Percentiles rank a stretch among this genome's conserved stretches.
Evolutionary conservation across 1,140 invertebrate genomes (phyloP).

Genomic region (Himalopsyche phryganea): DNA sequence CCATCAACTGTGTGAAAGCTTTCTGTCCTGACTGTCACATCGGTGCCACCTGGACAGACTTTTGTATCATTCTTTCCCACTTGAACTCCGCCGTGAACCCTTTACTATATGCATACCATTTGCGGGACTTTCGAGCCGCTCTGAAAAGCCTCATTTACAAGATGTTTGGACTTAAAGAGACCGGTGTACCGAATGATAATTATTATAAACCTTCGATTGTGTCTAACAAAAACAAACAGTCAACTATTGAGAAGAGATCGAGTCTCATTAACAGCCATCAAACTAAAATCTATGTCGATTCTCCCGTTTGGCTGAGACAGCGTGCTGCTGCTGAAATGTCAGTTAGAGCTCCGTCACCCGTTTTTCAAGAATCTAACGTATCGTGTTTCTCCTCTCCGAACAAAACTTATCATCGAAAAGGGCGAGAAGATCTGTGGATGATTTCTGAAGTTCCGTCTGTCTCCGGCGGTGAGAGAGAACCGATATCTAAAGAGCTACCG

Average conservation of each 20-base stretch:
- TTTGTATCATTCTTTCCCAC: conserved; percentile 84
- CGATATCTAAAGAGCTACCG: too few species aligned
- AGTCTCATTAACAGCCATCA: conserved; percentile 21
- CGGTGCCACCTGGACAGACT: conserved; percentile 66
- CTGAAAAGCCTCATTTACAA: conserved; percentile 62
- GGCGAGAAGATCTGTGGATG: conserved; percentile 26
- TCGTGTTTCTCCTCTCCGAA: conserved; percentile 13
- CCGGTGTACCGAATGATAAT: conserved; percentile 38
- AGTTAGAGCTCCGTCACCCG: conserved; percentile 31
- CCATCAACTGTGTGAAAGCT: conserved; percentile 83
- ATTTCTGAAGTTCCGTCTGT: conserved; percentile 30
- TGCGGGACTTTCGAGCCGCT: conserved; percentile 78
- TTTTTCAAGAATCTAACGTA: conserved; percentile 17
- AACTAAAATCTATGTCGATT: conserved; percentile 48
- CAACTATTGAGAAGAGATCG: conserved; percentile 20
- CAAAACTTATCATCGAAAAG: background rate
- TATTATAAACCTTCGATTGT: conserved; percentile 44
- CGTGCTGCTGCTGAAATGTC: conserved; percentile 43
- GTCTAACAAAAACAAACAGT: conserved; percentile 18
- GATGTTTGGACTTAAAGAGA: conserved; percentile 50
- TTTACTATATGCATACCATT: conserved; percentile 83
- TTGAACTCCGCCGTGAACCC: conserved; percentile 87
- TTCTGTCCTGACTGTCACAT: conserved; percentile 69
- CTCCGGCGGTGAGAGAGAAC: conserved; percentile 15
- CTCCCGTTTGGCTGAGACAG: conserved; percentile 49